A percentile compares a stretch with the other conserved stretches of the same genome.
phyloP scores from a whole-genome alignment of 2,888 invertebrate species.

The Chloroclystis v-ata region DNA sequence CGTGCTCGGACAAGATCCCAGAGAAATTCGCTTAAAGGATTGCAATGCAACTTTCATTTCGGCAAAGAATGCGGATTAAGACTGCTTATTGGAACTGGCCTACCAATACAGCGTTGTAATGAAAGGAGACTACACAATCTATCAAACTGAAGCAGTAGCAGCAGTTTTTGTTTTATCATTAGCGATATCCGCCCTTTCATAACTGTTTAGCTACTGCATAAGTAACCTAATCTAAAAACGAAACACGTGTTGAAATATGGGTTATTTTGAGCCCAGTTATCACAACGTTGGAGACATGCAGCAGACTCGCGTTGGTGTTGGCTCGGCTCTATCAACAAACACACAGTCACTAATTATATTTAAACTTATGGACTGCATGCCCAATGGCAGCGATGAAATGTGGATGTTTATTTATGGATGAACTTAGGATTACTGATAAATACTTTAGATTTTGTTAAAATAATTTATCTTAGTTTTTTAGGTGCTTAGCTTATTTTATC shows the following conservation, averaged over 20 bases:
- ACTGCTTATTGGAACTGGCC: slow-evolving; percentile 1
- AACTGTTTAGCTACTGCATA: slow-evolving; percentile 1
- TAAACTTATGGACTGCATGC: slow-evolving; percentile 26
- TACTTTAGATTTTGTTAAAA: no score
- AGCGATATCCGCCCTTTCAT: slow-evolving; percentile 1
- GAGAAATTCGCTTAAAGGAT: slow-evolving; percentile 16
- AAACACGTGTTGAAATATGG: slow-evolving; percentile 18
- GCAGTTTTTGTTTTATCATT: not conserved
- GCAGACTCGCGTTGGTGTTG: slow-evolving; percentile 42
- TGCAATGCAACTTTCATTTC: slow-evolving; percentile 21
- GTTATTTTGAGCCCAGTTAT: slow-evolving; percentile 29
- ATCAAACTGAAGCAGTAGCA: not conserved
- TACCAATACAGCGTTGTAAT: not conserved
- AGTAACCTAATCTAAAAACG: slow-evolving; percentile 5
- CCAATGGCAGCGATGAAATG: slow-evolving; percentile 23
- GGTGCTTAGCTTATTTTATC: not conserved
- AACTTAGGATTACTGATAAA: slow-evolving; percentile 15
- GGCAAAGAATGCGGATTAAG: slow-evolving; percentile 20
- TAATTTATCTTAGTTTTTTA: slow-evolving; percentile 8
- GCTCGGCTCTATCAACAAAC: slow-evolving; percentile 49
- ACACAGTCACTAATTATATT: slow-evolving; percentile 50
- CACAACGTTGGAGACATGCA: slow-evolving; percentile 42
- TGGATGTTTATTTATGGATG: slow-evolving; percentile 26
- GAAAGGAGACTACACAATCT: not conserved
- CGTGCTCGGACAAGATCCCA: slow-evolving; percentile 13